Evolutionary conservation across 1,140 invertebrate genomes (phyloP).

Genomic region (Aphis craccivora): DNA sequence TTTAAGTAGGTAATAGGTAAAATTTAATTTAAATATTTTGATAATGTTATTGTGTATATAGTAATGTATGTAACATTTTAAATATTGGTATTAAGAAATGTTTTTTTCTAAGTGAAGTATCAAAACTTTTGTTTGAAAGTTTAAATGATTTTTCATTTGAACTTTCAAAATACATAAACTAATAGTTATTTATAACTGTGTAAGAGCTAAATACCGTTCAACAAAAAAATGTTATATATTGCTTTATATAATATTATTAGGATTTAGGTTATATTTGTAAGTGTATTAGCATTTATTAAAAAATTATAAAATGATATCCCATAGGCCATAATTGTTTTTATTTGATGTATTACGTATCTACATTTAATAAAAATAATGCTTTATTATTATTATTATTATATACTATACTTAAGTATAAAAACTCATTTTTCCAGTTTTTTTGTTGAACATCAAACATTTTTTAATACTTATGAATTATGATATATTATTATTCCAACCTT

Average conservation of each 20-base stretch:
- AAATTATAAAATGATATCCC: neutral
- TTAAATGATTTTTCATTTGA: too few species aligned
- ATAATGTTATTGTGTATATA: too few species aligned
- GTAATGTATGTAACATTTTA: too few species aligned
- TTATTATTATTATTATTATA: neutral
- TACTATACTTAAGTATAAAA: neutral
- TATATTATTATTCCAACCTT: constrained; percentile 5
- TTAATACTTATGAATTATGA: neutral
- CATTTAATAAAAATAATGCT: neutral
- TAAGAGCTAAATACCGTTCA: neutral
- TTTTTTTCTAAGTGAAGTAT: neutral
- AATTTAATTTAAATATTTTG: too few species aligned
- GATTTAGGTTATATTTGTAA: neutral
- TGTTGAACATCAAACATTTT: neutral
- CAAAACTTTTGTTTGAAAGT: too few species aligned
- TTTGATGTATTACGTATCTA: neutral
- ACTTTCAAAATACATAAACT: neutral
- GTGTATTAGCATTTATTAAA: neutral
- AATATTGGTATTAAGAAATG: neutral
- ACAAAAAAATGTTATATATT: too few species aligned
- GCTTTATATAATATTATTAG: neutral
- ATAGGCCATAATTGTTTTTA: neutral
- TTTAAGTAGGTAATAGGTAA: too few species aligned
- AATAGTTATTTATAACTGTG: neutral
- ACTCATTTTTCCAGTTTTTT: constrained; percentile 31